A percentile compares a stretch with the other conserved stretches of the same genome.
phyloP scores from a whole-genome alignment of 1,140 invertebrate genomes.

The Chrysomallon squamiferum region DNA sequence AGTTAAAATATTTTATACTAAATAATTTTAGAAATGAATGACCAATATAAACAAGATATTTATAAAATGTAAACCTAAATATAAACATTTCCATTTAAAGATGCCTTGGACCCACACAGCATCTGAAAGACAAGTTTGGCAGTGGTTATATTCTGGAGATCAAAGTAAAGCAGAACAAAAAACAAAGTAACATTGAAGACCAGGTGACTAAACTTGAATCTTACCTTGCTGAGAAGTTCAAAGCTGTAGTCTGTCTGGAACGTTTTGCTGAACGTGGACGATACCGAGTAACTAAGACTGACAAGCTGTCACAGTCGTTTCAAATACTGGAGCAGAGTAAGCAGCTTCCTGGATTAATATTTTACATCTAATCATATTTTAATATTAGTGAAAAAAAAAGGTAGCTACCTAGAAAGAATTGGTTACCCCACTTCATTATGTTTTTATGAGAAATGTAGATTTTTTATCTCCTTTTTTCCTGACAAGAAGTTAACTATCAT shows the following conservation, averaged over 20 bases:
- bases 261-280: constrained; percentile 81
- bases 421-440: no score
- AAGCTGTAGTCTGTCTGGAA: constrained; percentile 76
- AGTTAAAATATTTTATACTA: no score
- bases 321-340: constrained; percentile 79
- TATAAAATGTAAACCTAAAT: no score
- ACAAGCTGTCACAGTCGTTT: constrained; percentile 79
- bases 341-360: neutral
- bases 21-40: no score
- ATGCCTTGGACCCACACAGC: constrained; percentile 64
- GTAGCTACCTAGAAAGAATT: no score
- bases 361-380: neutral
- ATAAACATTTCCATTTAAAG: no score
- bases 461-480: neutral
- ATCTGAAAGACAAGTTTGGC: constrained; percentile 64
- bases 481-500: no score
- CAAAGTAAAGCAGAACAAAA: constrained; percentile 73
- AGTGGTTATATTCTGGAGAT: no score
- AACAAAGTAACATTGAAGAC: constrained; percentile 29
- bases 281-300: constrained; percentile 78
- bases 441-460: neutral
- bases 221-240: constrained; percentile 74
- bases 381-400: no score
- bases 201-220: constrained; percentile 54
- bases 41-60: no score